A percentile compares a stretch with the other conserved stretches of the same genome.
Conservation (phyloP, 2,113 vertebrate genomes). For the Anolis carolinensis region DNA sequence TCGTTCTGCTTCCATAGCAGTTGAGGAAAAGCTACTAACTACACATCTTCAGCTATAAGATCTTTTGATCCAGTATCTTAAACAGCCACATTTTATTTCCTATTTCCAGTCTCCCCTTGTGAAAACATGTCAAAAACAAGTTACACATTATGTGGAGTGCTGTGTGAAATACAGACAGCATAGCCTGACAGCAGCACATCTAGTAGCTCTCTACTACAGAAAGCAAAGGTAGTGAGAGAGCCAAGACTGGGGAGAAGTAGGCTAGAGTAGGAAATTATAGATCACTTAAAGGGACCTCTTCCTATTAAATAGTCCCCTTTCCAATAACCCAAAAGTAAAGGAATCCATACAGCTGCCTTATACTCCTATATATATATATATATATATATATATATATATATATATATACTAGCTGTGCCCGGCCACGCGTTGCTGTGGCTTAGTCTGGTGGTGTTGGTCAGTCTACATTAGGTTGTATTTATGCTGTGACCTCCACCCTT, state of each 20-base stretch:
- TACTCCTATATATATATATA: not conserved
- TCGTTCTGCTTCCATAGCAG: not conserved
- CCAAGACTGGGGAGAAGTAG: not conserved
- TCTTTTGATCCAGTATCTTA: not conserved
- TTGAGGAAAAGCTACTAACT: not conserved
- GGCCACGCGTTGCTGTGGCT: no score
- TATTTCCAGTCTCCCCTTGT: not conserved
- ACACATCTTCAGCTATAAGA: conserved; percentile 7
- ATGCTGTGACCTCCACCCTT: no score
- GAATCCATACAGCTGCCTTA: not conserved
- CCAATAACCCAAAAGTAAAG: no score
- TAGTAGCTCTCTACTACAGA: not conserved
- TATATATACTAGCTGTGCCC: no score
- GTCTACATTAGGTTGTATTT: no score
- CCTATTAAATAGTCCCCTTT: not conserved
- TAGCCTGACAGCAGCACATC: not conserved
- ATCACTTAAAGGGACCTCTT: not conserved
- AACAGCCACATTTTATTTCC: not conserved
- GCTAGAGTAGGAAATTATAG: not conserved
- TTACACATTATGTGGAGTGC: not conserved
- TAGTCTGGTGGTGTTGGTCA: no score
- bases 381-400: no score
- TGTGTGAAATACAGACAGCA: not conserved
- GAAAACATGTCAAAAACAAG: not conserved
- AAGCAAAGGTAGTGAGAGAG: not conserved